A percentile compares a stretch with the other conserved stretches of the same genome.
Evolutionary conservation across 2,113 vertebrate genomes (phyloP).

Genomic region (Burhinus oedicnemus): DNA sequence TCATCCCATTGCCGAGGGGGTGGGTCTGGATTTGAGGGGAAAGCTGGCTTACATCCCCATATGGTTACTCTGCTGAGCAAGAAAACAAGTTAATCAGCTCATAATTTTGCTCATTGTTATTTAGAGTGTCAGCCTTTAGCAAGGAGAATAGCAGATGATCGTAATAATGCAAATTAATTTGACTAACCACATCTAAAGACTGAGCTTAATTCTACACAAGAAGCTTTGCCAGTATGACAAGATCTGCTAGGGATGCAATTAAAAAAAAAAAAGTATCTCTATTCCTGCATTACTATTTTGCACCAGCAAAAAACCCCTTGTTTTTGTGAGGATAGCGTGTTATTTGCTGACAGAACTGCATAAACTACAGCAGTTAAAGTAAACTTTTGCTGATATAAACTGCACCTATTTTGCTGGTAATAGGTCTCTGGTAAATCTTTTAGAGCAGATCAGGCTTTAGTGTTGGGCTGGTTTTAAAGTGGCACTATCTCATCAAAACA

Average conservation of each 20-base stretch:
- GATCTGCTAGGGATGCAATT: background rate
- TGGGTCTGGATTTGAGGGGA: background rate
- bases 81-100: background rate
- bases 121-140: background rate
- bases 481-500: background rate
- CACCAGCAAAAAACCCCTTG: background rate
- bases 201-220: background rate
- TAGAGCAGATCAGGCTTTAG: background rate
- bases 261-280: background rate
- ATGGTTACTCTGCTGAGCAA: background rate
- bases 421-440: background rate
- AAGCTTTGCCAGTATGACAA: background rate
- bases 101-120: background rate
- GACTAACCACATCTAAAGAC: background rate
- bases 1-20: background rate
- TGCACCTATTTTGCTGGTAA: background rate
- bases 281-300: background rate
- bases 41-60: background rate
- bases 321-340: background rate
- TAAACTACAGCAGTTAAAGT: background rate
- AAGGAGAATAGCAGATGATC: background rate
- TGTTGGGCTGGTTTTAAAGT: background rate
- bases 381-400: background rate
- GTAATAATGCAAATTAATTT: slow-evolving; percentile 28
- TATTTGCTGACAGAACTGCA: background rate